phyloP scores from a whole-genome alignment of 2,888 invertebrate genomes.

The Protula sp. region DNA sequence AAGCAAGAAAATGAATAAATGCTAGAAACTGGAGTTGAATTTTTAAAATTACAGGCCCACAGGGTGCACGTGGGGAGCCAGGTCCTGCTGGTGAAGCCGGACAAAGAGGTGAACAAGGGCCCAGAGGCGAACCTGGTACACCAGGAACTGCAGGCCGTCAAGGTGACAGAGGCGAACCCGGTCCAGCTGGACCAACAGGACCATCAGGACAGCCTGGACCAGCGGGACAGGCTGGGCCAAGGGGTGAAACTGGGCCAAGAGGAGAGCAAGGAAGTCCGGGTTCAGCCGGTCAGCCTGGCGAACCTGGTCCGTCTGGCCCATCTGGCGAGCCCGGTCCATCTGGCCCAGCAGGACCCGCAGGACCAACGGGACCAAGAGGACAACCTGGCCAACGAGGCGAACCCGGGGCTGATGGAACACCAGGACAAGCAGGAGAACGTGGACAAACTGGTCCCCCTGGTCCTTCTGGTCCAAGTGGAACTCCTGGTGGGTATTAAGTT shows the following conservation, averaged over 20 bases:
- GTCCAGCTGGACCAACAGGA: not conserved
- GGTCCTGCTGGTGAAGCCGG: not conserved
- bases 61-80: constrained; percentile 5
- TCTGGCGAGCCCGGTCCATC: not conserved
- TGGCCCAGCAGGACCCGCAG: not conserved
- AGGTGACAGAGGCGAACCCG: not conserved
- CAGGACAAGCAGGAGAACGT: constrained; percentile 3
- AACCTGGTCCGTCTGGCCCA: constrained; percentile 3
- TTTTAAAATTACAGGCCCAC: constrained; percentile 2
- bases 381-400: constrained; percentile 3
- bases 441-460: constrained; percentile 1
- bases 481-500: too few species aligned
- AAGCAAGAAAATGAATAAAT: too few species aligned
- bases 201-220: constrained; percentile 10
- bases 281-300: constrained; percentile 8
- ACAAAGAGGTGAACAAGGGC: constrained; percentile 15
- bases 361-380: constrained; percentile 9
- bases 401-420: not conserved
- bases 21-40: too few species aligned
- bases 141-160: constrained; percentile 14
- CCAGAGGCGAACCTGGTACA: constrained; percentile 15
- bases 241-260: constrained; percentile 9
- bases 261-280: constrained; percentile 12
- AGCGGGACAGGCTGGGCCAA: constrained; percentile 11
- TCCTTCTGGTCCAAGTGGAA: not conserved